Conservation (phyloP, 2,113 vertebrate genomes). For the Ailuropoda melanoleuca region DNA sequence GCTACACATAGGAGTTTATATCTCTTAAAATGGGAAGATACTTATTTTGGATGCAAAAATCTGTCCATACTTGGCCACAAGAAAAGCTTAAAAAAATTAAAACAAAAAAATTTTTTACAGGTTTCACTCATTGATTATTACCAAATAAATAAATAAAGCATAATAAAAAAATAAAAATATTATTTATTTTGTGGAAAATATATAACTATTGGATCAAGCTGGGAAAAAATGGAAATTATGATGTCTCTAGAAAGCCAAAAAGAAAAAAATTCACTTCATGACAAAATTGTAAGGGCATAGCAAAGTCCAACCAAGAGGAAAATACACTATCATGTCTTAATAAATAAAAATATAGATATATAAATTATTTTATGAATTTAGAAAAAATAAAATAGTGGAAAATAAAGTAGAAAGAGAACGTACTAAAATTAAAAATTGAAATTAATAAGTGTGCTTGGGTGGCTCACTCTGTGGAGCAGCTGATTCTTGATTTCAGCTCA, state of each 20-base stretch:
- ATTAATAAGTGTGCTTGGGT: background rate
- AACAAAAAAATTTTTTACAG: background rate
- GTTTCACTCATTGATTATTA: background rate
- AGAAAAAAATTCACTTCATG: background rate
- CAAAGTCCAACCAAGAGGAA: background rate
- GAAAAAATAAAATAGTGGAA: background rate
- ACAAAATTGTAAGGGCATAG: background rate
- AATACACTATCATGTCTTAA: background rate
- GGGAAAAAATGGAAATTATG: background rate
- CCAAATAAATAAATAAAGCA: background rate
- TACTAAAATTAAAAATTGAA: background rate
- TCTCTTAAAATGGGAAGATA: background rate
- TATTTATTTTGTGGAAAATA: background rate
- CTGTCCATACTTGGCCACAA: background rate
- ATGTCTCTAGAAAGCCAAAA: background rate
- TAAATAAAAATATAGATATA: background rate
- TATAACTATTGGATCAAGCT: background rate
- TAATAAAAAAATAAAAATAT: background rate
- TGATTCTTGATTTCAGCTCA: background rate
- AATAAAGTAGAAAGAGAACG: background rate
- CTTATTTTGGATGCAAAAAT: background rate
- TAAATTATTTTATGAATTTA: background rate
- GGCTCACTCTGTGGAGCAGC: background rate
- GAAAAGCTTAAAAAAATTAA: background rate
- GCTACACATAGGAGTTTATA: background rate